These are phyloP conservation scores for Lindbergichthys nudifrons DNA, from an alignment of 2,797 vertebrate genomes.

Conservation along the genomic window DNA sequence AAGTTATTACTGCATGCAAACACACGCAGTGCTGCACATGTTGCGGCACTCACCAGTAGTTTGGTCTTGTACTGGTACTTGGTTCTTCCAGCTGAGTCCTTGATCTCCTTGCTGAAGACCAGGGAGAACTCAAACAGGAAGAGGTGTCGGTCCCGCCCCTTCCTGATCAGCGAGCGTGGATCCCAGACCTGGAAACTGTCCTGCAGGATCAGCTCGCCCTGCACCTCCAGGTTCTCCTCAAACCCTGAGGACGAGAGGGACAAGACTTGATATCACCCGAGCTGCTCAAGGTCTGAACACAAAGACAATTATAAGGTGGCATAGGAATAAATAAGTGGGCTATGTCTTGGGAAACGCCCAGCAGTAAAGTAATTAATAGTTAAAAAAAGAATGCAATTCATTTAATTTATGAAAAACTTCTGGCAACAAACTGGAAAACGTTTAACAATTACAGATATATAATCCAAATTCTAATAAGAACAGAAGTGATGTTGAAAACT, in stretches of 20 bases:
- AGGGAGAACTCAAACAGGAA: conserved; percentile 98
- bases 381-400: background rate
- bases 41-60: conserved; percentile 85
- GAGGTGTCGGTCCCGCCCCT: conserved; percentile 95
- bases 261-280: background rate
- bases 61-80: conserved; percentile 99
- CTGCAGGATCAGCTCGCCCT: conserved; percentile 97
- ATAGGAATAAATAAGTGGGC: background rate
- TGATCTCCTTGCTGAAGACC: conserved; percentile 98
- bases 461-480: background rate
- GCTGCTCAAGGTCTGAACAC: background rate
- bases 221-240: conserved; percentile 96
- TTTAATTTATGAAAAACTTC: background rate
- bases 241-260: conserved; percentile 85
- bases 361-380: background rate
- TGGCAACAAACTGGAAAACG: background rate
- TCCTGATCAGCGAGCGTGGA: conserved; percentile 96
- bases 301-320: too few species aligned
- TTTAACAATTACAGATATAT: background rate
- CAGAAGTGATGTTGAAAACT: background rate
- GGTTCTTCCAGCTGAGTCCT: conserved; percentile 96
- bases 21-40: background rate
- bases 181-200: conserved; percentile 99
- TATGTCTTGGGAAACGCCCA: background rate
- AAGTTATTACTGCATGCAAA: background rate